Base-by-base conservation (phyloP, 2,797 vertebrate species). In the Aselliscus stoliczkanus region DNA sequence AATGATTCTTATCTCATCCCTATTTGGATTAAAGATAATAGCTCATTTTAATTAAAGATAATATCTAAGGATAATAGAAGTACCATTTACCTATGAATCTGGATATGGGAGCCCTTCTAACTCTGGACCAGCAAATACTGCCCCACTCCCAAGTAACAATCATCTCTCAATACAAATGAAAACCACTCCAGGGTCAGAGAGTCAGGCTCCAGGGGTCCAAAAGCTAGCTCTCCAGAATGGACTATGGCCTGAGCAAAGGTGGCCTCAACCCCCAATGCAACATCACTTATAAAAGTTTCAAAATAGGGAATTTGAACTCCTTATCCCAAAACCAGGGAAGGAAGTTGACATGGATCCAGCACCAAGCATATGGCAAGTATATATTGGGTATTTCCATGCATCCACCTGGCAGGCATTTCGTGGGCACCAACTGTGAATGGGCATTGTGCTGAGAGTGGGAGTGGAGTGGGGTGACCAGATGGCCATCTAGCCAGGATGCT, bases 261-360 rank as follows among this genome's bases (percentile, higher is more conserved):
- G 52, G 7, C 56, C 12, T 88, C 52, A 69, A 47, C 7, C 44
- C 4, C 27, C 18, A 64, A 54, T n/a, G 31, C 17, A 90, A 75
- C 0, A 18, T 47, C 27, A 79, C 31, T 34, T 81, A 7, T 65
- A 21, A 50, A 70, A 85, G 47, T 47, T 67, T 76, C 60, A 65
- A 84, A 93, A 80, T 34, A 7, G 21, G 29, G 3, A 65, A 77
- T 65, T 29, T 2, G 7, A 83, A 64, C 10, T 75, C 23, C n/a
- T 15, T 65, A 21, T 4, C 34, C 77, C 10, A 70, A 84, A 67
- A 29, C 7, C 44, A 58, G 67, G 34, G 13, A 58, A 87, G 29
- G 21, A 58, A 34, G 31, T 11, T 0, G 0, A 27, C 10, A 15
- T 6, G 7, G n/a, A 47, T 60, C n/a, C 15, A 81, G 9, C n/a